Conservation (phyloP, 2,797 vertebrate species). For the Tokudaia muenninki region DNA sequence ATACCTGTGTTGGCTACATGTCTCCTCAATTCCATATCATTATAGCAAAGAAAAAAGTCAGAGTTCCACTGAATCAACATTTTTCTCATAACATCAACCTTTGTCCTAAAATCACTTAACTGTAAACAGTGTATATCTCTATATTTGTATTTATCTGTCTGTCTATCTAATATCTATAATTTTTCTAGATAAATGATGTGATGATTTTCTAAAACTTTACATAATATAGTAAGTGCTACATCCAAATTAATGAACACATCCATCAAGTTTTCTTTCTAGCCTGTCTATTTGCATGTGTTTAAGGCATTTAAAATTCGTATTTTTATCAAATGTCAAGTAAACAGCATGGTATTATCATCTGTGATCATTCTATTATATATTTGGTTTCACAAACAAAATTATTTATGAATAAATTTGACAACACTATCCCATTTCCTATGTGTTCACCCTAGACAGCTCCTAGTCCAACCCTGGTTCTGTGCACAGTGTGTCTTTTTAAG, state of each 20-base stretch:
- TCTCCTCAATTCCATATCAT: background rate
- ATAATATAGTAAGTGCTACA: background rate
- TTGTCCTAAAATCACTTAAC: background rate
- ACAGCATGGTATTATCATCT: background rate
- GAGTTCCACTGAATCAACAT: background rate
- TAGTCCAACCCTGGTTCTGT: background rate
- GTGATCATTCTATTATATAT: background rate
- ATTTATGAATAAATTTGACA: background rate
- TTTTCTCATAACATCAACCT: background rate
- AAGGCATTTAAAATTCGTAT: background rate
- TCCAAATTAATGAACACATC: background rate
- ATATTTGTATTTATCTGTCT: background rate
- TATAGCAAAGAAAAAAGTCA: background rate
- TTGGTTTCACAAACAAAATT: background rate
- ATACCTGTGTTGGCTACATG: background rate
- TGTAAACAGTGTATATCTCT: background rate
- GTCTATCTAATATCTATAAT: background rate
- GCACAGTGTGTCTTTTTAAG: background rate
- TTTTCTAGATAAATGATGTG: background rate
- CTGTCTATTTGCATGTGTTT: background rate
- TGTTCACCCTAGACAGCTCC: accelerated
- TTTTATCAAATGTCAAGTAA: background rate
- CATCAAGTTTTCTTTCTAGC: background rate
- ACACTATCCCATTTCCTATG: background rate
- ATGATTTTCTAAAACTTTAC: background rate